A percentile compares a stretch with the other conserved stretches of the same genome.
These are phyloP conservation scores for Polydrusus pterygomalis DNA, from an alignment of 2,888 invertebrate species.

Conservation along the genomic window DNA sequence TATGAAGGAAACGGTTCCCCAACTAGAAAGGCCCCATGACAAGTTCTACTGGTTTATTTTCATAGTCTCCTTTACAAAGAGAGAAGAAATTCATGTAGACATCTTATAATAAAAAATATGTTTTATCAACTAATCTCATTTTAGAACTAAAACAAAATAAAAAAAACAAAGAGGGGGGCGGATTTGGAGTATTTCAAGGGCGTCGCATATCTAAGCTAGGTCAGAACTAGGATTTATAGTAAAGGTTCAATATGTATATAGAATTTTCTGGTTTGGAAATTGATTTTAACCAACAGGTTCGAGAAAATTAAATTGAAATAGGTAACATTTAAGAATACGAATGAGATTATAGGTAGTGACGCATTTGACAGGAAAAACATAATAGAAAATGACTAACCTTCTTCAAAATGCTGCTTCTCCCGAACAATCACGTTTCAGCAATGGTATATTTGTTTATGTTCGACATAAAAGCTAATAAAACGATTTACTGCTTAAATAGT, in stretches of 20 bases:
- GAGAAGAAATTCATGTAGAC: too few species aligned
- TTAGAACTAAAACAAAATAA: constrained; percentile 28
- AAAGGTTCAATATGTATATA: not conserved
- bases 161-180: constrained; percentile 63
- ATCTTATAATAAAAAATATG: not conserved
- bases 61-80: too few species aligned
- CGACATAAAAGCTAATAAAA: constrained; percentile 64
- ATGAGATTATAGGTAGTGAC: constrained; percentile 63
- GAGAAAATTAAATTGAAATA: constrained; percentile 55
- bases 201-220: constrained; percentile 38
- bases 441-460: constrained; percentile 59
- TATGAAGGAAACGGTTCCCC: too few species aligned
- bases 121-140: not conserved
- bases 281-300: constrained; percentile 60
- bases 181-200: constrained; percentile 61
- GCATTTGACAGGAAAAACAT: constrained; percentile 70
- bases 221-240: constrained; percentile 3
- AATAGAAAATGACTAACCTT: constrained; percentile 69
- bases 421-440: constrained; percentile 62
- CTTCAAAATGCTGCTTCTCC: constrained; percentile 58
- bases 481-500: constrained; percentile 60
- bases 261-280: constrained; percentile 24
- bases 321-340: constrained; percentile 58
- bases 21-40: too few species aligned
- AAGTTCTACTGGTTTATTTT: too few species aligned